These are phyloP conservation scores for Ameiurus melas DNA, from an alignment of 2,113 vertebrate species.

Conservation along the genomic window DNA sequence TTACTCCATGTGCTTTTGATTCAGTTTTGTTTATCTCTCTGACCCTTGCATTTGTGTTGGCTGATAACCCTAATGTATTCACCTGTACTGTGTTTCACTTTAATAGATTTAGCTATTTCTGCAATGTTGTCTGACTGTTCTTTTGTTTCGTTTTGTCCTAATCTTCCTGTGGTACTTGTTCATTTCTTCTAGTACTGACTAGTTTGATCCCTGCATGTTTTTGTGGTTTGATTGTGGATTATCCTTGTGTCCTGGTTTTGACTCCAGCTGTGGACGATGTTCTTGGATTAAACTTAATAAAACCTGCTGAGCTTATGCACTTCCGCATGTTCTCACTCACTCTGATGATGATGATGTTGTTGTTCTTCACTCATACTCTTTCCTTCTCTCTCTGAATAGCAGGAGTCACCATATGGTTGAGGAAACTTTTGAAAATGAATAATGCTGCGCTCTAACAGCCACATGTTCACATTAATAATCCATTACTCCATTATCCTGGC, in stretches of 20 bases:
- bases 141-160: background rate
- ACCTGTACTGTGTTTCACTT: too few species aligned
- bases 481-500: conserved; percentile 10
- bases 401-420: conserved; percentile 5
- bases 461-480: conserved; percentile 25
- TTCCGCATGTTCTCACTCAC: background rate
- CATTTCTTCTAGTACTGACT: background rate
- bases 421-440: conserved; percentile 22
- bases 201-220: background rate
- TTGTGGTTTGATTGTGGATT: background rate
- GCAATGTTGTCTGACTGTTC: background rate
- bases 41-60: background rate
- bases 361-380: background rate
- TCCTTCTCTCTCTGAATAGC: background rate
- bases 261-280: background rate
- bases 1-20: too few species aligned
- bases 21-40: background rate
- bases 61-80: too few species aligned
- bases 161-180: background rate
- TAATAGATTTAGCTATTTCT: background rate
- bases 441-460: conserved; percentile 9
- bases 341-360: background rate
- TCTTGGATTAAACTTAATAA: background rate
- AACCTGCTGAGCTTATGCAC: background rate
- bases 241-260: background rate